phyloP scores from a whole-genome alignment of 2,888 invertebrate species.

The Luperina testacea region DNA sequence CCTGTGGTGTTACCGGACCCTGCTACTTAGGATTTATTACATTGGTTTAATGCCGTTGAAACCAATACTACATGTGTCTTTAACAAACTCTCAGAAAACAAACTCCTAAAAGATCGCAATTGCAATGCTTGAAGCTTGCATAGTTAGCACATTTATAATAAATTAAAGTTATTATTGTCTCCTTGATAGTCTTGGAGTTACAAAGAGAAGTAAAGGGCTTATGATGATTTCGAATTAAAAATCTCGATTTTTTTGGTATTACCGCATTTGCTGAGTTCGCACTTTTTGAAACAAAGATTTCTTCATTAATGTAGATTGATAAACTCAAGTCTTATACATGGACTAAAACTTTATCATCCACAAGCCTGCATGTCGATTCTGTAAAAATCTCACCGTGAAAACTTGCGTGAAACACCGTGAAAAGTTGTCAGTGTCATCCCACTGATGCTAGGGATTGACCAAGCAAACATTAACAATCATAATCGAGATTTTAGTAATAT shows the following conservation, averaged over 20 bases:
- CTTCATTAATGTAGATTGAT: neutral
- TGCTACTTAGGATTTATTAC: neutral
- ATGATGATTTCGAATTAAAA: neutral
- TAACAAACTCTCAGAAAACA: neutral
- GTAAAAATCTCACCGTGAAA: too few relatives aligned
- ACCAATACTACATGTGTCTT: neutral
- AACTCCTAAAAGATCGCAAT: neutral
- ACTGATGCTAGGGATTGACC: too few relatives aligned
- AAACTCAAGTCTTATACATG: neutral
- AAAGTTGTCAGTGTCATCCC: too few relatives aligned
- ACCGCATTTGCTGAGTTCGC: neutral
- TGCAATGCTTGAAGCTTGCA: neutral
- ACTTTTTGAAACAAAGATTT: neutral
- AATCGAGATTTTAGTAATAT: too few relatives aligned
- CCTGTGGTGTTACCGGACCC: neutral
- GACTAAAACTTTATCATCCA: neutral
- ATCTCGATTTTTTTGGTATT: neutral
- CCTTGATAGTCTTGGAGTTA: neutral
- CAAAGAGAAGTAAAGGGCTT: neutral
- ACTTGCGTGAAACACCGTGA: too few relatives aligned
- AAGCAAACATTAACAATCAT: too few relatives aligned
- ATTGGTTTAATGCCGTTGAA: neutral
- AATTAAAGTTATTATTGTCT: neutral
- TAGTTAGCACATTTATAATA: neutral
- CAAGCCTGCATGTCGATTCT: neutral